A percentile compares a stretch with the other conserved stretches of the same genome.
Conservation (phyloP, 2,797 vertebrate genomes). For the Cynopterus sphinx region DNA sequence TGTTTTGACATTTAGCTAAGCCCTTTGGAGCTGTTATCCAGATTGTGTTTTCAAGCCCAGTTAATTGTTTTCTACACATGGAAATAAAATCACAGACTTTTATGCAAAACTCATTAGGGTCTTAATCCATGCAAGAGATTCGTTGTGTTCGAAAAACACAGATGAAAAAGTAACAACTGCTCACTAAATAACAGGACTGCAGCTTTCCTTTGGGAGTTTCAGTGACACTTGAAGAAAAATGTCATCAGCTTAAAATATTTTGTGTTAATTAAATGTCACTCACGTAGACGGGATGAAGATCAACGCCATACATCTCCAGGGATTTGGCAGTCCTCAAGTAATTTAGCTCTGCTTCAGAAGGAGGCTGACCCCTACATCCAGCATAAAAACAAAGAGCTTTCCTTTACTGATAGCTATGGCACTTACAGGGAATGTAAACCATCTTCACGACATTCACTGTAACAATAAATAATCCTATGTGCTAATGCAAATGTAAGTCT, state of each 20-base stretch:
- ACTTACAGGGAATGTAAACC: not conserved
- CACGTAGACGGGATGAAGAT: conserved; percentile 94
- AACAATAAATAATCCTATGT: not conserved
- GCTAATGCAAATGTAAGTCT: not conserved
- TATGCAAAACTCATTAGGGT: conserved; percentile 67
- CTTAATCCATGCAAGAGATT: conserved; percentile 25
- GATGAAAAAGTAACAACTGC: not conserved
- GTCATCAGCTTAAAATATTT: conserved; percentile 62
- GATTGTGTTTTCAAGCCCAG: conserved; percentile 69
- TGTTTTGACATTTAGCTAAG: conserved; percentile 53
- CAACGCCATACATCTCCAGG: conserved; percentile 95
- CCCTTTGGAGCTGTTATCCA: conserved; percentile 66
- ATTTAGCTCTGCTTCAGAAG: conserved; percentile 90
- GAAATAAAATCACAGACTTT: conserved; percentile 71
- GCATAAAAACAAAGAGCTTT: conserved; percentile 61
- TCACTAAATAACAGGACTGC: conserved; percentile 9
- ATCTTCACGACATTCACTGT: not conserved
- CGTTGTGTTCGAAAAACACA: conserved; percentile 42
- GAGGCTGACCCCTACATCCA: conserved; percentile 88
- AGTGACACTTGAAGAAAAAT: conserved; percentile 61
- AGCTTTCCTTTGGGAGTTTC: not conserved
- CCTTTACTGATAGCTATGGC: not conserved
- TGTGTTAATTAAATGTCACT: conserved; percentile 82
- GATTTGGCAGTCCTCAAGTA: conserved; percentile 91
- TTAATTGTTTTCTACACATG: conserved; percentile 61